Percentiles rank a stretch among this genome's conserved stretches.
phyloP scores from a whole-genome alignment of 2,888 invertebrate species.

The Cephus nigrinus region DNA sequence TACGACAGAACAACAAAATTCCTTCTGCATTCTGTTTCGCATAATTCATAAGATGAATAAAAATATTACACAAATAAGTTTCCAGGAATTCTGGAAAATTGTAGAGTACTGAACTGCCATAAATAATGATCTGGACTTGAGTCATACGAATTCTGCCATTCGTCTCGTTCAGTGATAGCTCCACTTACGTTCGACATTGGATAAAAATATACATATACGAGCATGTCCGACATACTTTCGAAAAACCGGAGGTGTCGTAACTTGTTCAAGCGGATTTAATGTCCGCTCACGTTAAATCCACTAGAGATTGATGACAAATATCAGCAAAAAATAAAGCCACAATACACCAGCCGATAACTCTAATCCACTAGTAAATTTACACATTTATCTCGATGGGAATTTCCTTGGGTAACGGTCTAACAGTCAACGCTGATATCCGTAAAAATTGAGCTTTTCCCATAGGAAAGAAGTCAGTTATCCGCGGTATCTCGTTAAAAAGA shows the following conservation, averaged over 20 bases:
- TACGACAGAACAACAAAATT: not conserved
- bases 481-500: not conserved
- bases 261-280: not conserved
- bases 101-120: not conserved
- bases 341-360: conserved; percentile 18
- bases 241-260: not conserved
- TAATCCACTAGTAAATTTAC: conserved; percentile 19
- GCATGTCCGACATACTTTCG: conserved; percentile 69
- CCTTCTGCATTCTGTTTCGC: not conserved
- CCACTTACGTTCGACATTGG: not conserved
- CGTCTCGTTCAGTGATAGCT: not conserved
- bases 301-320: conserved; percentile 20
- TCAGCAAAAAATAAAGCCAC: conserved; percentile 17
- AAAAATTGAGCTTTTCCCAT: not conserved
- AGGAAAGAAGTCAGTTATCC: not conserved
- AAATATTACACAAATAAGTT: not conserved
- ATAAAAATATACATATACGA: conserved; percentile 67
- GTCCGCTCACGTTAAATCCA: conserved; percentile 9
- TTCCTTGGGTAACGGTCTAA: not conserved
- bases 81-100: not conserved
- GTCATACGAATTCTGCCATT: not conserved
- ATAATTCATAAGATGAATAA: not conserved
- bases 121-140: not conserved
- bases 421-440: not conserved
- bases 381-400: conserved; percentile 7